Percentiles rank a stretch among this genome's conserved stretches.
Conservation (phyloP, 2,888 invertebrate species). For the Nomada goodeniana region DNA sequence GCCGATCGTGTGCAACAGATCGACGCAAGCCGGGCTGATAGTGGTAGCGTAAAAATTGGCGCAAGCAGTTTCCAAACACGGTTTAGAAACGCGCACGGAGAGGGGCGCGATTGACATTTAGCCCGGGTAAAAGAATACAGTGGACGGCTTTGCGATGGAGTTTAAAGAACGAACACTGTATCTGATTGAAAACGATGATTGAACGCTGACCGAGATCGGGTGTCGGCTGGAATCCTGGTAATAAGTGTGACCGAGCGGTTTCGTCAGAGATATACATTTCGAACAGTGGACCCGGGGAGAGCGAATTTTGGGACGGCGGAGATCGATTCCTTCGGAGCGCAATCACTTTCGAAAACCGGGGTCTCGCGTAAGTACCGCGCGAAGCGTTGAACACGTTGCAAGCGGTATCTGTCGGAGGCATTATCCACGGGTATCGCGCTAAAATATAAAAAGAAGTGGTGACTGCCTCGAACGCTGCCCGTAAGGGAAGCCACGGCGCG, state of each 20-base stretch:
- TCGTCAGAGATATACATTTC: neutral
- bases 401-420: too few species aligned
- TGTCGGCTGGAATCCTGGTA: neutral
- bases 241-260: neutral
- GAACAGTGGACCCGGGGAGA: slow-evolving; percentile 2
- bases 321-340: neutral
- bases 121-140: too few species aligned
- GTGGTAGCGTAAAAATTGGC: slow-evolving; percentile 9
- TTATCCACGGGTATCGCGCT: too few species aligned
- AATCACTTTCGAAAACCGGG: too few species aligned
- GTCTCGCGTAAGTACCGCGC: too few species aligned
- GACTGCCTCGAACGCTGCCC: too few species aligned
- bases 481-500: neutral
- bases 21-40: slow-evolving; percentile 10
- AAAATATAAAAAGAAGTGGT: too few species aligned
- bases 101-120: slow-evolving; percentile 47
- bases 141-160: too few species aligned
- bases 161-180: neutral
- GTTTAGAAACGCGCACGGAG: slow-evolving; percentile 42
- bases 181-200: neutral
- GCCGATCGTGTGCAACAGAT: slow-evolving; percentile 33
- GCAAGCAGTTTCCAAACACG: slow-evolving; percentile 14
- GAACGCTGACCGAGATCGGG: neutral
- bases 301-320: neutral
- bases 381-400: too few species aligned